Base-by-base conservation (phyloP, 2,888 invertebrate genomes). In the Halictus quadricinctus region DNA sequence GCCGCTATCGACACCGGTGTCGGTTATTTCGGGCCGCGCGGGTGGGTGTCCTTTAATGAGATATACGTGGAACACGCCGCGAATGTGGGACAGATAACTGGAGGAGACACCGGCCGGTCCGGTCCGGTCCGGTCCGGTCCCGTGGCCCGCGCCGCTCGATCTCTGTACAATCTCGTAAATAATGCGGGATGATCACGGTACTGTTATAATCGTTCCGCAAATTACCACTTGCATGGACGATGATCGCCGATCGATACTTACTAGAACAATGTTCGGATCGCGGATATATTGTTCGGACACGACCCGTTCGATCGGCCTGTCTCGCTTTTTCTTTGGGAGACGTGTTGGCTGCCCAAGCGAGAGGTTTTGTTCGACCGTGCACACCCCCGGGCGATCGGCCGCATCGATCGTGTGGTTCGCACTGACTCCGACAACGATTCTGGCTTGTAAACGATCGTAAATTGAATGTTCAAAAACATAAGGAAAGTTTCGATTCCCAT, bases 1-100 rank as follows among this genome's bases (percentile, higher is more conserved):
- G 66, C 54, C 70, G 74, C 72, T 70, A 75, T 69, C 70, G 75
- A 79, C 81, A 80, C 75, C 48, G 29, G 77, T 43, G 69, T 82
- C 60, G 83, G 85, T 88, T 90, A 90, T 90, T 91, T 91, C 81
- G 87, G 87, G 64, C 87, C 89, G 86, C 88, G 90, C 88, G 89
- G 88, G 89, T 90, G 91, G 88, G 75, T 89, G 90, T 90, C 86
- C 88, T 90, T 87, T 88, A 85, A 88, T 87, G 87, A 90, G 90
- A 88, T 90, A 86, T 88, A 87, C 87, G 85, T 54, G 81, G 85
- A 87, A 87, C 87, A 86, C 83, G 88, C n/a, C 80, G 60, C 41
- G 85, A 90, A 90, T 90, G 88, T 89, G 85, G 89, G 90, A 84
- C 90, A 90, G 84, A 72, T 82, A 81, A 86, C 83, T 64, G 81